Base-by-base conservation (phyloP, 2,888 invertebrate genomes). In the Machimus atricapillus region DNA sequence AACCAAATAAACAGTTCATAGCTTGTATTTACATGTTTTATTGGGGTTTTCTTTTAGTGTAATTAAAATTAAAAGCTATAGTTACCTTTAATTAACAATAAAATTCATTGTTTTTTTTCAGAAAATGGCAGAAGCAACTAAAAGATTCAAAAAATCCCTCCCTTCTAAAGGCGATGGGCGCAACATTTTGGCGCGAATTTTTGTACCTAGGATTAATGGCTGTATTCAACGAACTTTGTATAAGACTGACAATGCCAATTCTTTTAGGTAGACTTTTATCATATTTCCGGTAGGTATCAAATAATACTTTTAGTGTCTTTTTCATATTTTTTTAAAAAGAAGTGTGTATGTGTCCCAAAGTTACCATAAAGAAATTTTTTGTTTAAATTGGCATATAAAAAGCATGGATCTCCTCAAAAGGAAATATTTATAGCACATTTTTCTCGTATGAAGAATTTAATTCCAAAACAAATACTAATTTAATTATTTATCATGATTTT, bases 111-210 rank as follows among this genome's bases (percentile, higher is more conserved):
- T 58, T 82, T 46, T n/a, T 52, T 87, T 86, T 3, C 66, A 89
- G 89, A 87, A 87, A 88, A 86, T 90, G 90, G 90, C 34, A 85
- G 6, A 77, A 82, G 34, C 89, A 89, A 87, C 7, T 86, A 31
- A 87, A 87, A 31, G 86, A 83, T 58, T 43, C 87, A 9, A 86
- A 83, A 43, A 88, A 88, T 56, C 89, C 89, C 37, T 89, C 89
- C 9, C 78, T 90, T 14, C 73, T 89, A 23, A 88, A 88, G 81
- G 90, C 89, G 12, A 88, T 89, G 37, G 19, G 85, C 9, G 31
- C 58, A 19, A 89, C 90, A 77, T 90, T 89, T 86, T 89, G 90
- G 89, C 66, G 82, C 19, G 90, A 90, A 52, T 89, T 89, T 52
- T 4, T 73, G 8, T 8, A 86, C 7, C 79, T 89, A 16, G 89